Evolutionary conservation across 2,888 invertebrate genomes (phyloP).

Genomic region (Polyommatus icarus): DNA sequence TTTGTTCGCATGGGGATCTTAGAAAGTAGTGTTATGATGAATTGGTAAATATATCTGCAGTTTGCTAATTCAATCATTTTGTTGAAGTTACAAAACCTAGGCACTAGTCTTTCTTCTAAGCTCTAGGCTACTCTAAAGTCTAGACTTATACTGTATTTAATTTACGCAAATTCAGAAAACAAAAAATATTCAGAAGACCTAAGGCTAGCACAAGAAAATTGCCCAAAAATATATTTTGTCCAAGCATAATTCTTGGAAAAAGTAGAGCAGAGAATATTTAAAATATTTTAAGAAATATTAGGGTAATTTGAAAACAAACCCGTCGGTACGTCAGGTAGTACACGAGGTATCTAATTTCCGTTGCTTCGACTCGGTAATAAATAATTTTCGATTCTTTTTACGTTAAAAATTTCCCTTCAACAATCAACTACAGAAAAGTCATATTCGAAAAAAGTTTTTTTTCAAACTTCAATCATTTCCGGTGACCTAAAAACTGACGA

Average conservation of each 20-base stretch:
- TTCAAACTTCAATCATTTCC: slow-evolving; percentile 32
- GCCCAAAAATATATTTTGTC: neutral
- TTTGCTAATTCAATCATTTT: neutral
- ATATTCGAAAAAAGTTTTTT: neutral
- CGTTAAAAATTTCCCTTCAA: slow-evolving; percentile 2
- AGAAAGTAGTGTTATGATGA: neutral
- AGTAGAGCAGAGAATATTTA: neutral
- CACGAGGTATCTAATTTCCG: neutral
- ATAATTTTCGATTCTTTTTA: slow-evolving; percentile 7
- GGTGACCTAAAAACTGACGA: slow-evolving; percentile 36
- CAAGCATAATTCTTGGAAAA: neutral
- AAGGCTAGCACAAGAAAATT: no score
- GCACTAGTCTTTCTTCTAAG: no score
- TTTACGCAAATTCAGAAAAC: no score
- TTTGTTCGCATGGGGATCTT: neutral
- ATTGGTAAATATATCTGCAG: neutral
- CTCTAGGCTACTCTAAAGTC: no score
- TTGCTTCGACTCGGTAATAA: neutral
- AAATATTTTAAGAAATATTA: neutral
- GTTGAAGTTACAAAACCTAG: neutral
- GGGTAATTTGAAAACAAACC: neutral
- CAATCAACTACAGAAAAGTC: neutral
- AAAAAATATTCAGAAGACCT: no score
- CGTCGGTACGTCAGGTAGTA: neutral
- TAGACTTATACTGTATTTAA: no score